Conservation (phyloP, 2,888 invertebrate species). For the Scelioninae gen. 1 region DNA sequence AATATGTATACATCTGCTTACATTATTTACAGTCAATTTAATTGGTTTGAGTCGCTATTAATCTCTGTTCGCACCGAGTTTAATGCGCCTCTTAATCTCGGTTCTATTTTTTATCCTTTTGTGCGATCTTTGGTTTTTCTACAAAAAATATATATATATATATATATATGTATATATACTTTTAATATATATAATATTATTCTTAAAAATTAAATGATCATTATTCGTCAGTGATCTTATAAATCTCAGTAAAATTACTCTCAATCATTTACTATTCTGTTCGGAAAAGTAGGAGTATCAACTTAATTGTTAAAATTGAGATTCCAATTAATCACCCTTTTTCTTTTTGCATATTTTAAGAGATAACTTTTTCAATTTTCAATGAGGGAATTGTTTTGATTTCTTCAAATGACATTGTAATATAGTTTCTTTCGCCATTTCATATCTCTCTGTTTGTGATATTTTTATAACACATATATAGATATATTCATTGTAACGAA, state of each 20-base stretch:
- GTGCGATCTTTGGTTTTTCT: constrained; percentile 82
- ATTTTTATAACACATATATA: too few species aligned
- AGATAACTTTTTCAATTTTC: not conserved
- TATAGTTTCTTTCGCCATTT: too few species aligned
- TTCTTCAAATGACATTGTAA: too few species aligned
- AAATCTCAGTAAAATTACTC: constrained; percentile 77
- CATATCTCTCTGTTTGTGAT: too few species aligned
- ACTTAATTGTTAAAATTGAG: constrained; percentile 17
- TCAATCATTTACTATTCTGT: constrained; percentile 37
- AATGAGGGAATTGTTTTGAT: too few species aligned
- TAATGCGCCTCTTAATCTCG: constrained; percentile 74
- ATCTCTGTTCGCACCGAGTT: constrained; percentile 73
- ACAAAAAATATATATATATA: too few species aligned
- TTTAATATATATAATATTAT: constrained; percentile 76
- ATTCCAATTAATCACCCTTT: not conserved
- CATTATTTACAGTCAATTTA: constrained; percentile 68
- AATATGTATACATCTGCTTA: constrained; percentile 70
- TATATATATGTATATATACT: constrained; percentile 75
- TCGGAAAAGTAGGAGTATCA: constrained; percentile 45
- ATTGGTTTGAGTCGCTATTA: constrained; percentile 71
- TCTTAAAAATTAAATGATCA: constrained; percentile 81
- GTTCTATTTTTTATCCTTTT: constrained; percentile 73
- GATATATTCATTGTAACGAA: too few species aligned
- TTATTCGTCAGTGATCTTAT: constrained; percentile 80
- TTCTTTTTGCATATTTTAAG: not conserved